Base-by-base conservation (phyloP, 2,797 vertebrate genomes). In the Centroberyx gerrardi region DNA sequence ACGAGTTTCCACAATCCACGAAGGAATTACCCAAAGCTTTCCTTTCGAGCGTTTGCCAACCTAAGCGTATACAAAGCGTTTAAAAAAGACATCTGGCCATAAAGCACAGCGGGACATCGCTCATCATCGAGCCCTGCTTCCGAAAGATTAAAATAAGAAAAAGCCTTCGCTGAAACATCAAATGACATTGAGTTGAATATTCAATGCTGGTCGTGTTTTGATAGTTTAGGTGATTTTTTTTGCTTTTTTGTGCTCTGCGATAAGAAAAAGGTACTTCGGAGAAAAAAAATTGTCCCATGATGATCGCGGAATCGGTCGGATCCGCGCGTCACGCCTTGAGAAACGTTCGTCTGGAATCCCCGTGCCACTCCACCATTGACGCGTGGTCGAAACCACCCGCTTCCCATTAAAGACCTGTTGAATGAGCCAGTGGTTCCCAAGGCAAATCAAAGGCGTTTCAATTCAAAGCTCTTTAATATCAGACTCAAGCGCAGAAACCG, bases 321-420 rank as follows among this genome's bases (percentile, higher is more conserved):
- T 95, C 95, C 93, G 92, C 93, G 83, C 79, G 93, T 95, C 94
- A 92, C 86, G 90, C 95, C 93, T 95, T 87, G 93, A 89, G 82
- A 95, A 96, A 94, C 89, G 90, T 89, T 85, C 84, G 90, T 95
- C 94, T 91, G 83, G 91, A 91, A 87, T 89, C 90, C 92, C 94
- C 89, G 88, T 91, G 94, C 94, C 95, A 75, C 87, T 91, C 82
- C 88, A 87, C 87, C 88, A 80, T 83, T 77, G 87, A 82, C 44
- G 81, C 88, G 94, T 88, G 88, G 87, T 88, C 49, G 90, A 84
- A 95, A 88, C 93, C 94, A 95, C 93, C 92, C 94, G 87, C 84
- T 62, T 31, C 17, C 69, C 56, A 33, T 69, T 68, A 83, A 86
- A 96, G 94, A 95, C 95, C 95, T 92, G 64, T 93, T 94, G 88